Percentiles rank a stretch among this genome's conserved stretches.
phyloP scores from a whole-genome alignment of 2,113 vertebrate species.

The Pundamilia nyererei region DNA sequence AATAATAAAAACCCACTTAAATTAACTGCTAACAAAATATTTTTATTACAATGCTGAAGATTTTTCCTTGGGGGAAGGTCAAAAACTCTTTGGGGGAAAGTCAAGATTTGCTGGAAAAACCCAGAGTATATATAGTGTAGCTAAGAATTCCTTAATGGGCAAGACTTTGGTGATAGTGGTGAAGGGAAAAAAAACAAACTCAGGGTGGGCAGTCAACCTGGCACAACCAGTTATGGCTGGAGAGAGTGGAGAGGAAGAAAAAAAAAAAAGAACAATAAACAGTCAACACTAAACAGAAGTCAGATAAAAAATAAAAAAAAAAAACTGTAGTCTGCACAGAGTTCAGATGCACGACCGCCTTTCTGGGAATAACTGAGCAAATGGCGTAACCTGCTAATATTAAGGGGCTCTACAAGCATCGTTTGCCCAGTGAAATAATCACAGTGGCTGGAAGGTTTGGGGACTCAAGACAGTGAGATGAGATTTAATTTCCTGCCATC shows the following conservation, averaged over 20 bases:
- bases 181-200: fast-evolving
- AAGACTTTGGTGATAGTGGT: background rate
- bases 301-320: background rate
- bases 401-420: background rate
- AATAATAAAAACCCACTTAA: background rate
- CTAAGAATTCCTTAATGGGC: background rate
- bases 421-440: background rate
- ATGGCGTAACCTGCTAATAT: background rate
- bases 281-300: background rate
- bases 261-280: background rate
- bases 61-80: background rate
- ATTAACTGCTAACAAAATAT: background rate
- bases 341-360: fast-evolving
- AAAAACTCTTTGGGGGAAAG: background rate
- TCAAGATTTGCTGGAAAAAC: background rate
- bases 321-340: background rate
- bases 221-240: background rate
- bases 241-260: background rate
- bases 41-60: background rate
- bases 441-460: background rate
- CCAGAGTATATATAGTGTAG: background rate
- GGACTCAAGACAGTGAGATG: background rate
- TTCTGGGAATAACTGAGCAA: background rate
- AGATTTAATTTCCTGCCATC: background rate
- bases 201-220: background rate